Evolutionary conservation across 92 coral and sea anemone species (phyloP).

Genomic region (Zoanthus gigantus): DNA sequence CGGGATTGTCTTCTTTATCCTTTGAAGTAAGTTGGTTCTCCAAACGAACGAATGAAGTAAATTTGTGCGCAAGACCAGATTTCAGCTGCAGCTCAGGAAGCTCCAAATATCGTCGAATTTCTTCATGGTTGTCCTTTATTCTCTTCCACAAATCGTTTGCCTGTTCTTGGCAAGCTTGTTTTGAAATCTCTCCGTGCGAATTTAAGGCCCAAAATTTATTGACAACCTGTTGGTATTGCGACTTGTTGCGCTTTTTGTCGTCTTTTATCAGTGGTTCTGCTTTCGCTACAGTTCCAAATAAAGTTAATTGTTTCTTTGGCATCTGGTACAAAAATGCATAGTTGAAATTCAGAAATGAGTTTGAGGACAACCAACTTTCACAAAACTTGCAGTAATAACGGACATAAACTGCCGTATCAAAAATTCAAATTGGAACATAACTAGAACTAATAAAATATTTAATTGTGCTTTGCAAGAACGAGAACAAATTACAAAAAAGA

Average conservation of each 20-base stretch:
- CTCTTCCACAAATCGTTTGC: slow-evolving; percentile 26
- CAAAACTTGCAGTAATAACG: no score
- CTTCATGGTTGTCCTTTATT: slow-evolving; percentile 20
- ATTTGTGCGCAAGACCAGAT: neutral
- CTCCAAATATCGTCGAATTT: slow-evolving; percentile 12
- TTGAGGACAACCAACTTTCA: neutral
- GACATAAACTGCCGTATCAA: no score
- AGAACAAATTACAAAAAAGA: no score
- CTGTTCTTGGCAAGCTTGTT: slow-evolving; percentile 23
- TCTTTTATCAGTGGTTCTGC: slow-evolving; percentile 13
- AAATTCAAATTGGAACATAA: no score
- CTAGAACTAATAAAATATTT: no score
- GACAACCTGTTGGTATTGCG: neutral
- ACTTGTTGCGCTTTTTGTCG: slow-evolving; percentile 5
- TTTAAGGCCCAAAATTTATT: slow-evolving; percentile 20
- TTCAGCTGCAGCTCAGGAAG: slow-evolving; percentile 8
- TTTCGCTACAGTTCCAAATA: slow-evolving; percentile 11
- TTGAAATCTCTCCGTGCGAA: neutral
- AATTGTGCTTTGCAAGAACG: no score
- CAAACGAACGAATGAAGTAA: neutral
- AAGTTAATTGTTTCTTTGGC: slow-evolving; percentile 10
- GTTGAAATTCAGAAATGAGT: no score
- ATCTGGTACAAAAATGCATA: slow-evolving; percentile 8
- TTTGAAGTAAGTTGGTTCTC: neutral
- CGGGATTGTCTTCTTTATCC: slow-evolving; percentile 4